Evolutionary conservation across 2,113 vertebrate genomes (phyloP), one percentile per base, ranked within the genome.

Genomic region (Orycteropus afer): DNA sequence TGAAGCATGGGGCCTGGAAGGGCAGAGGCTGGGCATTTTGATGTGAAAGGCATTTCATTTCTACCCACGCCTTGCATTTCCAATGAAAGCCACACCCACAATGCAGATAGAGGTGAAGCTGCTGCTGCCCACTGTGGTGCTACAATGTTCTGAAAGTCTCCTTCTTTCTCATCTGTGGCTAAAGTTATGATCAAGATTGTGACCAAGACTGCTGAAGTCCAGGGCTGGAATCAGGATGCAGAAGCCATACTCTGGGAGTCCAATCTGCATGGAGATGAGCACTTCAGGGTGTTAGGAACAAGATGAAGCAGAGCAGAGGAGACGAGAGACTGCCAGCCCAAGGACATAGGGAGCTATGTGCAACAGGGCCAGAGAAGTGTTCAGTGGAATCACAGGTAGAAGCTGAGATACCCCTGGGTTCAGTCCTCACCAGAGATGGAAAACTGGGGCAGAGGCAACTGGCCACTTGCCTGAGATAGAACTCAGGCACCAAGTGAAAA

Each of bases 401-500:
- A 87, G 86, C 40, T 40, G 82, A 89, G 51, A 20, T 40, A 49
- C 25, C 18, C 9, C 71, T 42, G 34, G 83, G 79, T 29, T 69
- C 25, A 78, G 53, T 9, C 51, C 45, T 57, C 57, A 59, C n/a
- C 25, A 3, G 86, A 88, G 67, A 65, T 6, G 25, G 53, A 86
- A 71, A 84, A 67, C 15, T 7, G 47, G 61, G 51, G 42, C 65
- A 78, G 81, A 90, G 69, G 69, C 29, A 59, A 34, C 53, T 22
- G 32, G 61, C 77, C 59, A 78, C 65, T 73, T 55, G 65, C 77
- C 57, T 45, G 81, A 92, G 77, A 69, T 12, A 74, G 90, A 92
- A 91, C 63, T 91, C 25, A 65, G 92, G 83, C 67, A 89, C 93
- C 96, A 90, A 61, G 78, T 95, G 27, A 85, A 69, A 78, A 76